Conservation (phyloP, 2,797 vertebrate species). For the Eptatretus atami region DNA sequence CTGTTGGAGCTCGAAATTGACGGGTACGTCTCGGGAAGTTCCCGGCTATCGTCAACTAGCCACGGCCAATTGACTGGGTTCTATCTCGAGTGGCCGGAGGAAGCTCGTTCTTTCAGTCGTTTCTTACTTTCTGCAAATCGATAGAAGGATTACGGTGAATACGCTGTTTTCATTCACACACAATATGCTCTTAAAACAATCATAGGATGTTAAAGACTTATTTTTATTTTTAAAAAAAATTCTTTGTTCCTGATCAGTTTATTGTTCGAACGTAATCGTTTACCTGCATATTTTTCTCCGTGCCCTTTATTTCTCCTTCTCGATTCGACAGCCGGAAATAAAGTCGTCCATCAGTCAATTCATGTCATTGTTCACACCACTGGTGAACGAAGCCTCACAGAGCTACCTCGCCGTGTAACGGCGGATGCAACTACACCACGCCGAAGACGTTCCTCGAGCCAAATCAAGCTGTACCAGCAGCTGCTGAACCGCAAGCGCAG, state of each 20-base stretch:
- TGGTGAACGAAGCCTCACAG: conserved; percentile 23
- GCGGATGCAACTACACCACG: conserved; percentile 27
- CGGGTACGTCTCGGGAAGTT: conserved; percentile 23
- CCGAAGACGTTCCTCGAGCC: conserved; percentile 32
- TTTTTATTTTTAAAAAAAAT: too few species aligned
- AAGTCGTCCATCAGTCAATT: conserved; percentile 25
- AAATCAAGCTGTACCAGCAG: conserved; percentile 28
- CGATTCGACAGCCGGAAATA: conserved; percentile 14
- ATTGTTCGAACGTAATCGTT: too few species aligned
- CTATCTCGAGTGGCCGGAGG: conserved; percentile 27
- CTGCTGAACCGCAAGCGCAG: conserved; percentile 17
- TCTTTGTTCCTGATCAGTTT: too few species aligned
- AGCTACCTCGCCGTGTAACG: conserved; percentile 18
- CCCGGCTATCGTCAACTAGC: conserved; percentile 26
- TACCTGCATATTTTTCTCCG: too few species aligned
- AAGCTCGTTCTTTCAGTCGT: too few species aligned
- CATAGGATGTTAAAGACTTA: too few species aligned
- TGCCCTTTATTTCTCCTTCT: too few species aligned
- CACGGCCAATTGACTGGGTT: conserved; percentile 28
- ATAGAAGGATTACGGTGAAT: too few species aligned
- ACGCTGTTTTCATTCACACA: too few species aligned
- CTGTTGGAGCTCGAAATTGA: conserved; percentile 23
- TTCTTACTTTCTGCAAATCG: too few species aligned
- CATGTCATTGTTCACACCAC: conserved; percentile 22
- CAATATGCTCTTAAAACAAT: too few species aligned